These are phyloP conservation scores for Hylyphantes graminicola DNA, from an alignment of 1,140 invertebrate species.

Conservation along the genomic window DNA sequence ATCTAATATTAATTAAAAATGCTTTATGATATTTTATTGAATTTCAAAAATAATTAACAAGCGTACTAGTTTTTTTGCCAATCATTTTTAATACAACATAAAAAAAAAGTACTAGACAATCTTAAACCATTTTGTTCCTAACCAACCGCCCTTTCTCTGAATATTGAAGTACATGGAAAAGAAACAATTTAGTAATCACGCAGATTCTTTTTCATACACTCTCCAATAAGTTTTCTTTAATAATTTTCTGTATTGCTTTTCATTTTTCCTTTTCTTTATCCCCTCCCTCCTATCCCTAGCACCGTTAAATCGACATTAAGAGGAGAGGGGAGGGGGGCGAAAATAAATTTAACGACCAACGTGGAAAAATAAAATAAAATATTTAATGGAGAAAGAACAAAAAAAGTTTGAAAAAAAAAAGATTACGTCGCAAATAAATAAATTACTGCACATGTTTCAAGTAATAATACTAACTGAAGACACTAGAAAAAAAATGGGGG, in stretches of 20 bases:
- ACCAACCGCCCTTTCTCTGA: neutral
- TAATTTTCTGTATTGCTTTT: conserved; percentile 49
- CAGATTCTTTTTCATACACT: too few relatives aligned
- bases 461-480: conserved; percentile 17
- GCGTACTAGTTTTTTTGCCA: too few relatives aligned
- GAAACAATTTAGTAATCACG: conserved; percentile 47
- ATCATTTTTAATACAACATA: neutral
- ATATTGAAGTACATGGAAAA: neutral
- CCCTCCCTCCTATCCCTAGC: neutral
- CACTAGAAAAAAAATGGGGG: conserved; percentile 15
- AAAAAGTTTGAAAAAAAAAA: conserved; percentile 5
- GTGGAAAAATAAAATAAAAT: conserved; percentile 37
- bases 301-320: conserved; percentile 51
- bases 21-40: too few relatives aligned
- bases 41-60: too few relatives aligned
- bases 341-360: conserved; percentile 54
- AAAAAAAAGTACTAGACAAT: neutral
- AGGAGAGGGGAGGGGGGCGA: neutral
- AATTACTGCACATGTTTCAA: conserved; percentile 10
- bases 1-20: too few relatives aligned
- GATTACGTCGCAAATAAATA: conserved; percentile 41
- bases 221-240: conserved; percentile 16
- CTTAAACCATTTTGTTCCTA: neutral
- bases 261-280: conserved; percentile 10
- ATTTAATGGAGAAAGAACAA: neutral